Percentiles rank a stretch among this genome's conserved stretches.
These are phyloP conservation scores for Drosophila nikananu DNA, from an alignment of 1,140 invertebrate genomes.

Conservation along the genomic window DNA sequence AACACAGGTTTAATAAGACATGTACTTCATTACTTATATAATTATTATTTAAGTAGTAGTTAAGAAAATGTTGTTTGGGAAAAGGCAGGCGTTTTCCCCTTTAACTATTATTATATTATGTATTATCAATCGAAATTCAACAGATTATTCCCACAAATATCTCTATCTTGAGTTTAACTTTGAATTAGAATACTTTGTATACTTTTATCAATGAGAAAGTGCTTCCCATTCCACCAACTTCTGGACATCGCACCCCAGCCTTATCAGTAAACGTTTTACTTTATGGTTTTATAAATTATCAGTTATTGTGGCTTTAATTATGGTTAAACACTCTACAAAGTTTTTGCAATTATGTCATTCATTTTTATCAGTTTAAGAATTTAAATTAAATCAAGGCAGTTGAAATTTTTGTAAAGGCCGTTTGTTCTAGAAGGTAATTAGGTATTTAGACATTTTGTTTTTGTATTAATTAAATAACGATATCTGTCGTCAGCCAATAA, in stretches of 20 bases:
- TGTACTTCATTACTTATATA: not conserved
- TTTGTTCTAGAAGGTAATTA: not conserved
- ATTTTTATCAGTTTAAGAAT: not conserved
- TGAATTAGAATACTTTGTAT: not conserved
- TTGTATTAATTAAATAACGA: not conserved
- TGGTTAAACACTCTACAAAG: slow-evolving; percentile 1
- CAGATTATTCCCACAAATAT: not conserved
- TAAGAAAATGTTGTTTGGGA: too few relatives aligned
- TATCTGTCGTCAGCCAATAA: not conserved
- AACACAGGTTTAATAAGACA: not conserved
- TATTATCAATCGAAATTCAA: not conserved
- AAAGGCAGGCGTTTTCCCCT: too few relatives aligned
- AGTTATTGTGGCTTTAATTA: slow-evolving; percentile 7
- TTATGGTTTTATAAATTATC: slow-evolving; percentile 1
- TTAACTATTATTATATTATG: not conserved
- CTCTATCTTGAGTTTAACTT: not conserved
- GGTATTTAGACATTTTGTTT: not conserved
- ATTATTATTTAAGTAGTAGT: not conserved
- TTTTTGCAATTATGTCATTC: slow-evolving; percentile 2
- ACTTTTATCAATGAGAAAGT: slow-evolving; percentile 11
- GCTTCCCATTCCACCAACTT: not conserved
- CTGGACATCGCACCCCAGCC: not conserved
- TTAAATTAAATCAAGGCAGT: not conserved
- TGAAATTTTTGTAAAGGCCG: not conserved
- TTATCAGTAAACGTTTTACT: not conserved